phyloP scores from a whole-genome alignment of 1,140 invertebrate genomes.

The Eulimnadia texana region DNA sequence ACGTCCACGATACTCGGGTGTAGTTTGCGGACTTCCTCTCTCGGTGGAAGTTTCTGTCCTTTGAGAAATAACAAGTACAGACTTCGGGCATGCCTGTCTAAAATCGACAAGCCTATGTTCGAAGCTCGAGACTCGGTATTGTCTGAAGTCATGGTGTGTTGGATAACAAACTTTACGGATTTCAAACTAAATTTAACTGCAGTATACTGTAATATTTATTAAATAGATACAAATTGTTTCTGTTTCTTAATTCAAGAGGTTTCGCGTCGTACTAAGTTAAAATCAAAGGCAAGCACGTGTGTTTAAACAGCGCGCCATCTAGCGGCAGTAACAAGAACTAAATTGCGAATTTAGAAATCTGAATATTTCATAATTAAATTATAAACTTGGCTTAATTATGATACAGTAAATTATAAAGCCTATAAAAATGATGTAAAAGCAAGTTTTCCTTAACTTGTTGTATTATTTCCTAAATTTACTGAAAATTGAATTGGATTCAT shows the following conservation, averaged over 20 bases:
- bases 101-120: not conserved
- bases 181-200: not conserved
- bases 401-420: too few relatives aligned
- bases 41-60: not conserved
- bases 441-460: too few relatives aligned
- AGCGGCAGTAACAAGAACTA: too few relatives aligned
- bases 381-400: too few relatives aligned
- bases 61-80: not conserved
- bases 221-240: not conserved
- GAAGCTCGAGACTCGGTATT: not conserved
- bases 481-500: too few relatives aligned
- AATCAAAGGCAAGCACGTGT: too few relatives aligned
- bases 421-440: too few relatives aligned
- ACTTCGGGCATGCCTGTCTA: slow-evolving; percentile 2
- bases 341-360: too few relatives aligned
- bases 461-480: too few relatives aligned
- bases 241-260: not conserved
- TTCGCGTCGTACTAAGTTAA: too few relatives aligned
- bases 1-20: slow-evolving; percentile 3
- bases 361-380: too few relatives aligned
- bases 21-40: not conserved
- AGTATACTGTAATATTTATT: not conserved
- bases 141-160: not conserved
- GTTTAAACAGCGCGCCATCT: too few relatives aligned
- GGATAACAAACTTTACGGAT: not conserved